Evolutionary conservation across 2,113 vertebrate genomes (phyloP).

Genomic region (Typhlomys cinereus): DNA sequence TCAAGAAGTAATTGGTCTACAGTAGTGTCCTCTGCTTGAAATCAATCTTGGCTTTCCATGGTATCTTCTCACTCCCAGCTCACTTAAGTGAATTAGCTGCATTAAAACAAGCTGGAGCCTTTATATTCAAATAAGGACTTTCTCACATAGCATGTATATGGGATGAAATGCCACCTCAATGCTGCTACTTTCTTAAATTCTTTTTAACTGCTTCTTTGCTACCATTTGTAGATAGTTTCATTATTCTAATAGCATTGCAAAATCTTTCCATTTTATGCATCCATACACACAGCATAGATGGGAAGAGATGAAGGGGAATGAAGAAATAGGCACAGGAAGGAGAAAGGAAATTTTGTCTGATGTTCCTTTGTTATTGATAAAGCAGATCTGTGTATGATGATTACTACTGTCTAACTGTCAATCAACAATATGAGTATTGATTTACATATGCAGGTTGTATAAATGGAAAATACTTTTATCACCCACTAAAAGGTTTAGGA

Average conservation of each 20-base stretch:
- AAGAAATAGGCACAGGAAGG: too few species aligned
- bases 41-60: neutral
- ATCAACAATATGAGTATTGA: neutral
- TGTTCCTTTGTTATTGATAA: neutral
- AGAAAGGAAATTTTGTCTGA: too few species aligned
- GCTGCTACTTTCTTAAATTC: neutral
- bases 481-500: neutral
- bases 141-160: neutral
- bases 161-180: neutral
- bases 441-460: neutral
- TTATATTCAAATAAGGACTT: neutral
- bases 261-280: neutral
- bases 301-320: neutral
- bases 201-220: neutral
- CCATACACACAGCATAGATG: neutral
- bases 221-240: neutral
- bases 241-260: neutral
- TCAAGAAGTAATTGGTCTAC: neutral
- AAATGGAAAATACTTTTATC: neutral
- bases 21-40: neutral
- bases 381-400: neutral
- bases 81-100: neutral
- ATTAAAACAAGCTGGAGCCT: neutral
- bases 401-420: neutral
- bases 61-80: neutral